Evolutionary conservation across 2,113 vertebrate species (phyloP).

Genomic region (Azemiops feae): DNA sequence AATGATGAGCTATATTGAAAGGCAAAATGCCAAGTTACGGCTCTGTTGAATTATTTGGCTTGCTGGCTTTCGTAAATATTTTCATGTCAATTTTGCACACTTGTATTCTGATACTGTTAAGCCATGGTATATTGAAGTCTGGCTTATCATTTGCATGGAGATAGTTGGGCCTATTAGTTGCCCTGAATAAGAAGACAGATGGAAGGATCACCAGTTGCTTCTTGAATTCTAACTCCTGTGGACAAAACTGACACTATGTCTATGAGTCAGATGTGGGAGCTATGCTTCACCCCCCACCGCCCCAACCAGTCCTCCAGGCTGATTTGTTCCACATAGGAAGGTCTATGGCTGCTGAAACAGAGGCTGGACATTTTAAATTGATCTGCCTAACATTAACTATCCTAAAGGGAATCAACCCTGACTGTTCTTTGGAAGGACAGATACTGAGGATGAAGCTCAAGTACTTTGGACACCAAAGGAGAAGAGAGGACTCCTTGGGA

Average conservation of each 20-base stretch:
- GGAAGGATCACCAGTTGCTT: background rate
- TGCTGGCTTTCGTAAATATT: rapidly evolving
- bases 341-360: too few relatives aligned
- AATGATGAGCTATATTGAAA: background rate
- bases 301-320: background rate
- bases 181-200: too few relatives aligned
- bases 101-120: background rate
- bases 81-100: rapidly evolving
- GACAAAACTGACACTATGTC: background rate
- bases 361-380: too few relatives aligned
- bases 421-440: too few relatives aligned
- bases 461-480: too few relatives aligned
- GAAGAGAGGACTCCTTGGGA: too few relatives aligned
- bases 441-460: too few relatives aligned
- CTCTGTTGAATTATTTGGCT: background rate
- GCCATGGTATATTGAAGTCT: rapidly evolving
- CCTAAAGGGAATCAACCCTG: too few relatives aligned
- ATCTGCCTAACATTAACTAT: too few relatives aligned
- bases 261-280: background rate
- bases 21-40: background rate
- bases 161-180: background rate
- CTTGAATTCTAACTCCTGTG: background rate
- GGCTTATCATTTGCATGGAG: background rate
- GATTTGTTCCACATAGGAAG: background rate
- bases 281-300: background rate